Evolutionary conservation across 2,797 vertebrate species (phyloP), one percentile per base, ranked within the genome.

Genomic region (Anableps anableps): DNA sequence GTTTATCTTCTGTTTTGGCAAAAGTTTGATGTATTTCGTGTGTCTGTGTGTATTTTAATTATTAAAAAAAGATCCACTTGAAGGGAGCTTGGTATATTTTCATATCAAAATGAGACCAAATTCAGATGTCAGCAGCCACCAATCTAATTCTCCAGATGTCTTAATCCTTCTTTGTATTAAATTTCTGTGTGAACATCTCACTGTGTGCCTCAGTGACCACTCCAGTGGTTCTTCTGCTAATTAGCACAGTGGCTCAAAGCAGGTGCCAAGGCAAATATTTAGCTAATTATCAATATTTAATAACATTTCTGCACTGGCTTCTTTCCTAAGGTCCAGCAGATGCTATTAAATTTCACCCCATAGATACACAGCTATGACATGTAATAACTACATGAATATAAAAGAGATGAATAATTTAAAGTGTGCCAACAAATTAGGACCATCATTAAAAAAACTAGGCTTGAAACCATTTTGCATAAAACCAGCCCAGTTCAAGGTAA

Each of bases 381-480:
- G 96, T 97, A 99, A 99, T 99, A 99, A 99, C 97, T 97, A 98
- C 97, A 96, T 97, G 98, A 98, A 98, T 99, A 99, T 99, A 99
- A 99, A 99, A 97, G 97, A 96, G 95, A 99, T 99, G 97, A 99
- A 99, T 99, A 99, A 99, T 99, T 99, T 97, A 99, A 96, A 97
- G 96, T 96, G 97, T 97, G 97, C 98, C 99, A 99, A 99, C 98
- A 99, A 99, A 99, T 99, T 99, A 99, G 97, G 96, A 97, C 97
- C 97, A 99, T 99, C 98, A 98, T 99, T 99, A 95, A 99, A 99
- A 98, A 95, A 93, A 91, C 86, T 96, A 97, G 96, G 97, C 97
- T 98, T 97, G 96, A 96, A 97, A 98, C 96, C 97, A 97, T 98
- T 98, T 97, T 97, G 97, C 97, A 98, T 98, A 98, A 97, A 97